phyloP scores from a whole-genome alignment of 2,113 vertebrate species.

The Podarcis muralis region DNA sequence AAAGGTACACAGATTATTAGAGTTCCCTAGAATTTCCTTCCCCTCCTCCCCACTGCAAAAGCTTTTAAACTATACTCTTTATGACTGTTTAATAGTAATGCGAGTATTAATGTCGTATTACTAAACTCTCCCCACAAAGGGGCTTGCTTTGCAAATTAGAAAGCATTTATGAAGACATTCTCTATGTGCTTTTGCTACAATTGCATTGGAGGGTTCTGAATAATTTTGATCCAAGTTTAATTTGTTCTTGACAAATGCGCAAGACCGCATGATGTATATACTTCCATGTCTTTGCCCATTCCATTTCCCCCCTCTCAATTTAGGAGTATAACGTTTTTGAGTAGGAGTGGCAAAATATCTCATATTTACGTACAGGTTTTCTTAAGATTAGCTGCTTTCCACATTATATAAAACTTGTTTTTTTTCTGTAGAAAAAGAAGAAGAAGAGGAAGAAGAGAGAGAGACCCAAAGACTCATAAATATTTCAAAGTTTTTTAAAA shows the following conservation, averaged over 20 bases:
- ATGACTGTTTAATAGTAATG: slow-evolving; percentile 2
- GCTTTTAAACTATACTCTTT: slow-evolving; percentile 20
- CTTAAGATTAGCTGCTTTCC: background rate
- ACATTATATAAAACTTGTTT: background rate
- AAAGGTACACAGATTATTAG: slow-evolving; percentile 5
- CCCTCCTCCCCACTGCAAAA: background rate
- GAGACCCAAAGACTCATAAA: fast-evolving
- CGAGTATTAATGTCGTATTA: background rate
- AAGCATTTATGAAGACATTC: background rate
- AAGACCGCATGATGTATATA: background rate
- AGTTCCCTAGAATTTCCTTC: slow-evolving; percentile 19
- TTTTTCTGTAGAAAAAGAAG: background rate
- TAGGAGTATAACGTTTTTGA: background rate
- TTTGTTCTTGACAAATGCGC: background rate
- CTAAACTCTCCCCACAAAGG: background rate
- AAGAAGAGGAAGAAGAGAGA: background rate
- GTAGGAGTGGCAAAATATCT: background rate
- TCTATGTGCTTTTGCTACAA: background rate
- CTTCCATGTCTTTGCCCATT: background rate
- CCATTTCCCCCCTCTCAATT: background rate
- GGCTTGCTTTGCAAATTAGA: background rate
- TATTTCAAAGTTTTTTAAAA: background rate
- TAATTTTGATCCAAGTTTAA: background rate
- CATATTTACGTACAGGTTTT: background rate
- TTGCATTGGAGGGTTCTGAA: fast-evolving